A percentile compares a stretch with the other conserved stretches of the same genome.
phyloP scores from a whole-genome alignment of 35 echinoderm and acorn worm species.

The Nesometra sesokonis region DNA sequence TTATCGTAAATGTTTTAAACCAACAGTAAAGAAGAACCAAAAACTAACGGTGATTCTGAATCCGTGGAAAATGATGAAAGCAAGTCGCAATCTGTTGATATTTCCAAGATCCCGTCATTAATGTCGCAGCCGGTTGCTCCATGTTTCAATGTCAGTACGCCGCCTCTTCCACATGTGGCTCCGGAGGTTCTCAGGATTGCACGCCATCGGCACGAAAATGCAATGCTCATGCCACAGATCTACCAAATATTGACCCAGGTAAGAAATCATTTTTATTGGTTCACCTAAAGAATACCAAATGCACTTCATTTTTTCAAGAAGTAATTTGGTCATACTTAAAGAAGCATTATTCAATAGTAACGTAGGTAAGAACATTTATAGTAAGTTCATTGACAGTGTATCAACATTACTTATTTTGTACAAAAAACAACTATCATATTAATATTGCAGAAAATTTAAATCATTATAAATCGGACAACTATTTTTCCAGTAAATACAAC shows the following conservation, averaged over 20 bases:
- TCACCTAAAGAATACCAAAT: no score
- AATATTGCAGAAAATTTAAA: no score
- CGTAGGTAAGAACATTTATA: not conserved
- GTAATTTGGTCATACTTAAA: no score
- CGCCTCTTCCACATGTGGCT: conserved; percentile 75
- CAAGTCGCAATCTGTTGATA: not conserved
- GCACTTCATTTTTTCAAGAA: no score
- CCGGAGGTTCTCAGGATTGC: conserved; percentile 79
- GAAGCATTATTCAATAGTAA: no score
- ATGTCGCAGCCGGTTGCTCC: conserved; percentile 90
- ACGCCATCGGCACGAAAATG: conserved; percentile 74
- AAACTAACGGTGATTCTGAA: not conserved
- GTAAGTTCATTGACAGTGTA: not conserved
- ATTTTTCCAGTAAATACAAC: no score
- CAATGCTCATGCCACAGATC: conserved; percentile 63
- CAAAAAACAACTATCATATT: no score
- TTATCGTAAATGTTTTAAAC: not conserved
- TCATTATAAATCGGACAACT: no score
- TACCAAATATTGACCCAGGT: conserved; percentile 71
- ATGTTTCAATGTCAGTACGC: conserved; percentile 65
- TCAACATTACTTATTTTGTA: not conserved
- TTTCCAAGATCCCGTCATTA: conserved; percentile 58
- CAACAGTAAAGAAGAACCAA: not conserved
- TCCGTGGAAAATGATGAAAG: not conserved
- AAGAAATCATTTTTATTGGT: conserved; percentile 4